Evolutionary conservation across 2,888 invertebrate genomes (phyloP), one percentile per base, ranked within the genome.

Genomic region (Heliconius charithonia): DNA sequence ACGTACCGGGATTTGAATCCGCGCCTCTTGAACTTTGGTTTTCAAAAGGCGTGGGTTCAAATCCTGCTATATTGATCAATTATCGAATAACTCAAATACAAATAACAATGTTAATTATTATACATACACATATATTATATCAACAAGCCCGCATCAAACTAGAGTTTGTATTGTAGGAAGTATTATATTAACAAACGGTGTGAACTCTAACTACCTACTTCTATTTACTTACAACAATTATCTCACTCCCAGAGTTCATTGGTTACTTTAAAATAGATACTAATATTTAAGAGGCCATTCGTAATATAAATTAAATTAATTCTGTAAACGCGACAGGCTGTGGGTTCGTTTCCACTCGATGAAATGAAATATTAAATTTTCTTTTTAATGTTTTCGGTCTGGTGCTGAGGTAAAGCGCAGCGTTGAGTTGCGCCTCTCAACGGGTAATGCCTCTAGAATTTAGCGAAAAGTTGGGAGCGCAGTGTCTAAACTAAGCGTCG

Each of bases 111-210:
- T 19, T 72, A 62, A 63, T 74, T 4, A 63, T 74, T 65, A 41
- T 63, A 59, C 41, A 37, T 59, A n/a, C 29, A 27, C 4, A 66
- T 32, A 74, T n/a, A 67, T 62, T 62, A 32, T 76, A 69, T 56
- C 76, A 78, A 80, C 75, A 78, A 66, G 76, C 81, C 81, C 81
- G 81, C 81, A 81, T 81, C 76, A n/a, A 78, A 29, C 25, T 74
- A 41, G 67, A 41, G 72, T 77, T 70, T 77, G 67, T 74, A 73
- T 74, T 74, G 59, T 65, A 56, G 41, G 67, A 59, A 56, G 37
- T 70, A 74, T 74, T 78, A 78, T 78, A 78, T 78, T 78, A 59
- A 66, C 56, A 41, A 67, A 27, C 66, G 51, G 62, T 65, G 25
- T 41, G 41, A 74, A 45, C 51, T 51, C 29, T 41, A 78, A 74